These are phyloP conservation scores for Onychomys torridus DNA, from an alignment of 2,797 vertebrate species.

Conservation along the genomic window DNA sequence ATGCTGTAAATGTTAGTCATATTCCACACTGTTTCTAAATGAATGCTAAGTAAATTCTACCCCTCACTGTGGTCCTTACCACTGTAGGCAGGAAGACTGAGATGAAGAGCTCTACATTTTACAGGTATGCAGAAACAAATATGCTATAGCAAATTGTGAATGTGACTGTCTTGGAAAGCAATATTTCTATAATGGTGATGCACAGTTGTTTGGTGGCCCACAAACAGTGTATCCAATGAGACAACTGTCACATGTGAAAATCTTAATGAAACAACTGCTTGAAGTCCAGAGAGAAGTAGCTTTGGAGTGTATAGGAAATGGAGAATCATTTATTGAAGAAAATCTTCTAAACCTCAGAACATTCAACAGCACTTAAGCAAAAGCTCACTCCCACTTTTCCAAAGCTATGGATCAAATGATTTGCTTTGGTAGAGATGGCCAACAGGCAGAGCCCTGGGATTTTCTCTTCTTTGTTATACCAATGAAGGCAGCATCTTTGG, in stretches of 20 bases:
- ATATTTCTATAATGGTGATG: not conserved
- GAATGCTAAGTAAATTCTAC: not conserved
- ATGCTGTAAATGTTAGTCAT: not conserved
- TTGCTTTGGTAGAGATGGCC: not conserved
- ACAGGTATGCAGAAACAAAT: not conserved
- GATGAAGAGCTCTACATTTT: not conserved
- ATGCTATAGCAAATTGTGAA: not conserved
- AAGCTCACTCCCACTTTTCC: not conserved
- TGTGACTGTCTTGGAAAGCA: not conserved
- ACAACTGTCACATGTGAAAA: not conserved
- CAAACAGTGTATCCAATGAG: not conserved
- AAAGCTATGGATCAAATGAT: not conserved
- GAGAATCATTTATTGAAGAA: slow-evolving; percentile 21
- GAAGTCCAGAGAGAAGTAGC: not conserved
- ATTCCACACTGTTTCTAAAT: not conserved
- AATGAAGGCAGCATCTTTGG: not conserved
- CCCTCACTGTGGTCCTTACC: not conserved
- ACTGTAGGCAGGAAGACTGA: not conserved
- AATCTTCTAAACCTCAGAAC: not conserved
- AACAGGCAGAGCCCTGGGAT: not conserved
- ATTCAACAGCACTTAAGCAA: not conserved
- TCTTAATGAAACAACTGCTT: not conserved
- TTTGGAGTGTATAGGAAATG: not conserved
- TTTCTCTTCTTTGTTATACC: not conserved
- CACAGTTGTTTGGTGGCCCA: not conserved